Base-by-base conservation (phyloP, 2,888 invertebrate genomes). In the Papilio gigon region DNA sequence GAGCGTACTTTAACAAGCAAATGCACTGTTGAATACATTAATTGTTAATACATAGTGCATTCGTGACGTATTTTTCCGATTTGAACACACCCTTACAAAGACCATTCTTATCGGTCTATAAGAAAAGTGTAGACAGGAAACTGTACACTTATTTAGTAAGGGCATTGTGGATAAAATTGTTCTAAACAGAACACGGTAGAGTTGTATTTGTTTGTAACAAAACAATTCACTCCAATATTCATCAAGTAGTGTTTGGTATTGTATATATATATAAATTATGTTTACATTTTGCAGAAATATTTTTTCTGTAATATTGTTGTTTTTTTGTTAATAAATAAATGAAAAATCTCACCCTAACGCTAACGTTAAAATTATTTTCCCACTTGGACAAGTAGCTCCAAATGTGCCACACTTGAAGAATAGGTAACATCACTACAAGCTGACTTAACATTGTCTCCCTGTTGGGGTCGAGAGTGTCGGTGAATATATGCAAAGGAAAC, bases 321-420 rank as follows among this genome's bases (percentile, higher is more conserved):
- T n/a, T n/a, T n/a, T 37, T 12, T 37, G 12, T 37, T 37, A 37
- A 8, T 42, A 4, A 4, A n/a, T n/a, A 17, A 22, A 47, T 33
- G 33, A 20, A 22, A 37, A 2, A 17, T 25, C 50, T 37, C 72
- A 90, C 91, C 84, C 86, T 89, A 2, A 78, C 70, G 71, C 88
- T 84, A 35, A 81, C 82, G 53, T 84, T 73, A 67, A 90, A 89
- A 68, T 77, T 84, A 8, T 70, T 73, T 58, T 84, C 82, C 89
- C 89, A 90, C 69, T 84, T 86, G 1, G 74, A 68, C 9, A 88
- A 73, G 71, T 90, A 92, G 47, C 82, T 83, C 89, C 88, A 89
- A 44, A 91, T 73, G 73, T 92, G 91, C 91, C 91, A 91, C 2
- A 89, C 85, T 82, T 92, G 91, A 12, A 92, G 70, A 6, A 83